Evolutionary conservation across 2,888 invertebrate species (phyloP).

Genomic region (Erebia palarica): DNA sequence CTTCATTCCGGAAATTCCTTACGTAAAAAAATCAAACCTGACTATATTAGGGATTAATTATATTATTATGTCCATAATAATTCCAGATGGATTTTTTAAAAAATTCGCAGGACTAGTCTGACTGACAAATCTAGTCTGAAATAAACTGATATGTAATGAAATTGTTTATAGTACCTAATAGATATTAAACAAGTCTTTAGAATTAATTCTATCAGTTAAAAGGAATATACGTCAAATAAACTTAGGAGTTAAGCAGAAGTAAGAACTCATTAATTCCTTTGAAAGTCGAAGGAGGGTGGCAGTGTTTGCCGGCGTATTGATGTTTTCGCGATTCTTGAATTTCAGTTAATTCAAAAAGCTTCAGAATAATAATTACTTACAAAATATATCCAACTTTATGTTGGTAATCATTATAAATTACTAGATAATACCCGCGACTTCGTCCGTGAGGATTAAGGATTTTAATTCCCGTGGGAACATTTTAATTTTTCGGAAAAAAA

Average conservation of each 20-base stretch:
- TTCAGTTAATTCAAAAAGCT: neutral
- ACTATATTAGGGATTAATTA: no score
- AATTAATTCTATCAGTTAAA: conserved; percentile 31
- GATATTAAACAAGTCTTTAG: conserved; percentile 2
- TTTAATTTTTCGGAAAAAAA: no score
- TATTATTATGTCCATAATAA: no score
- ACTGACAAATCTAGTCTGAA: neutral
- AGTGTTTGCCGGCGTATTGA: conserved; percentile 36
- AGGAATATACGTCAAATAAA: conserved; percentile 36
- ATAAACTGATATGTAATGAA: neutral
- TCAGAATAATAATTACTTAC: neutral
- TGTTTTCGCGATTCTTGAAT: conserved; percentile 25
- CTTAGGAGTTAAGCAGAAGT: conserved; percentile 24
- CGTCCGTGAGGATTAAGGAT: no score
- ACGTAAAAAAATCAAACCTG: no score
- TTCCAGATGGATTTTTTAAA: no score
- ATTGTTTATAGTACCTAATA: neutral
- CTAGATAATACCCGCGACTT: no score
- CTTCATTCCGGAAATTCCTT: no score
- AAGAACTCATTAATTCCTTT: conserved; percentile 36
- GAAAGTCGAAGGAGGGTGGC: conserved; percentile 35
- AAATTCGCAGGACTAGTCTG: neutral
- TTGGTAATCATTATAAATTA: neutral
- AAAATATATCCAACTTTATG: neutral
- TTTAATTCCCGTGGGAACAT: no score